These are phyloP conservation scores for Tyto alba DNA, from an alignment of 2,113 vertebrate species.

Conservation along the genomic window DNA sequence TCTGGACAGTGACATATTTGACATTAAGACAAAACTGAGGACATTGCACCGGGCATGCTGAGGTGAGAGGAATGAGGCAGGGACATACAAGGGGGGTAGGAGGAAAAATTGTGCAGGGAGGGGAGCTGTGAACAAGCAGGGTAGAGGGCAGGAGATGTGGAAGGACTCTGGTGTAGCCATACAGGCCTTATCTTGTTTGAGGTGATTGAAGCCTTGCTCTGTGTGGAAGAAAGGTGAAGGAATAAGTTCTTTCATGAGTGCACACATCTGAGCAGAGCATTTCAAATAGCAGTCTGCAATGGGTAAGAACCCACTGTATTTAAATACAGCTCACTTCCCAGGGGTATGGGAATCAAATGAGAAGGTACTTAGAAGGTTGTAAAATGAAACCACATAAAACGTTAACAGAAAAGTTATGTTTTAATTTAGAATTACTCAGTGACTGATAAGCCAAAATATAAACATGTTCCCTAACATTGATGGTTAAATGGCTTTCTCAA, in stretches of 20 bases:
- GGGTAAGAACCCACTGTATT: neutral
- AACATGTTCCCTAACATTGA: neutral
- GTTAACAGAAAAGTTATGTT: neutral
- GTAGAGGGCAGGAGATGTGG: neutral
- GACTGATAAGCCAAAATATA: neutral
- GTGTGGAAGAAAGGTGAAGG: neutral
- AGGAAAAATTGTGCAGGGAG: neutral
- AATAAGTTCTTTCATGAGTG: neutral
- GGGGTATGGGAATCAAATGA: neutral
- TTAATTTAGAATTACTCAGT: neutral
- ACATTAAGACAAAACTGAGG: neutral
- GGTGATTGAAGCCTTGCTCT: neutral
- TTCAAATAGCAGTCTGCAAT: neutral
- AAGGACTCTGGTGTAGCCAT: neutral
- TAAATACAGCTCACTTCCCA: neutral
- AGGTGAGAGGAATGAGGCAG: neutral
- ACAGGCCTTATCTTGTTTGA: neutral
- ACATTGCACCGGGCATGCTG: neutral
- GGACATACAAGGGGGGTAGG: neutral
- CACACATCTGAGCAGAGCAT: neutral
- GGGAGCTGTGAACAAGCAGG: accelerated
- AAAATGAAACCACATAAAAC: neutral
- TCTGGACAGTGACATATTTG: neutral
- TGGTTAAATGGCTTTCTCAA: neutral
- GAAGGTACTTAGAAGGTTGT: neutral